phyloP scores from a whole-genome alignment of 2,113 vertebrate genomes.

The Ictalurus furcatus region DNA sequence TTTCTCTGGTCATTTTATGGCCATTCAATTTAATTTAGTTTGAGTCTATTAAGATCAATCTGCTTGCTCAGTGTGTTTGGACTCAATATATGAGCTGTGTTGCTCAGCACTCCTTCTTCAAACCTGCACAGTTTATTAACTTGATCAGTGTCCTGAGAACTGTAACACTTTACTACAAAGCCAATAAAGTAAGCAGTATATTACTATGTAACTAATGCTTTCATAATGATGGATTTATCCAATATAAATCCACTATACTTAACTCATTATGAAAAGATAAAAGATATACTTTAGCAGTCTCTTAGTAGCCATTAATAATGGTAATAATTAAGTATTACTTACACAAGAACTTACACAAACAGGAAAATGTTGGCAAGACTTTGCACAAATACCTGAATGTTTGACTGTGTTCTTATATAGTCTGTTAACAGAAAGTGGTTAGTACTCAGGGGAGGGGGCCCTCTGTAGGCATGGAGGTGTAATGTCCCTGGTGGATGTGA shows the following conservation, averaged over 20 bases:
- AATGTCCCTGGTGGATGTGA: neutral
- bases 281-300: neutral
- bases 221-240: neutral
- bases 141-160: neutral
- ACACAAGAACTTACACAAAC: neutral
- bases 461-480: neutral
- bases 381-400: neutral
- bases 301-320: neutral
- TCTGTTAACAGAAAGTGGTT: neutral
- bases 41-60: slow-evolving; percentile 4
- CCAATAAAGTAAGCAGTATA: neutral
- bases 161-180: neutral
- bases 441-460: neutral
- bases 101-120: neutral
- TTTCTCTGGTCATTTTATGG: slow-evolving; percentile 4
- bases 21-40: neutral
- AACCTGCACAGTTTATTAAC: neutral
- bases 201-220: neutral
- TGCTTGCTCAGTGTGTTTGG: neutral
- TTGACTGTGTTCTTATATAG: no score
- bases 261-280: neutral
- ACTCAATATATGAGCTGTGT: neutral
- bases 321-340: no score
- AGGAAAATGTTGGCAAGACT: neutral
- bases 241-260: neutral